phyloP scores from a whole-genome alignment of 1,140 invertebrate genomes.

The Heliconius hewitsoni region DNA sequence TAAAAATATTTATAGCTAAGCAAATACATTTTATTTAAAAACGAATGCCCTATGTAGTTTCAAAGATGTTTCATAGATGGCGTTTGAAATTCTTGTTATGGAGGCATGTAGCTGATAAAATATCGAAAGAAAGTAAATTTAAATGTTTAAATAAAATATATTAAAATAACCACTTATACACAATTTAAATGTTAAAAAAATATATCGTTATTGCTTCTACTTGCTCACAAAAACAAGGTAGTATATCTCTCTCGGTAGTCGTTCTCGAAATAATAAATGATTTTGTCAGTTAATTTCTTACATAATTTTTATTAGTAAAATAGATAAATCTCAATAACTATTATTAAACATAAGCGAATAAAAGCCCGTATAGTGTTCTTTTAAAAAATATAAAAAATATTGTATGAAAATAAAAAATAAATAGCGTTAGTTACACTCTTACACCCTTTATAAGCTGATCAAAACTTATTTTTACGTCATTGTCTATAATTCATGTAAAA shows the following conservation, averaged over 20 bases:
- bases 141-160: not conserved
- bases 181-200: too few relatives aligned
- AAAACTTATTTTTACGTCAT: constrained; percentile 40
- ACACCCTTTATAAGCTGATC: constrained; percentile 42
- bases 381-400: not conserved
- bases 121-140: not conserved
- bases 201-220: too few relatives aligned
- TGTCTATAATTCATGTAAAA: constrained; percentile 61
- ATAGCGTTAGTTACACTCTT: constrained; percentile 41
- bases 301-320: not conserved
- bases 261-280: too few relatives aligned
- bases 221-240: too few relatives aligned
- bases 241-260: too few relatives aligned
- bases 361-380: constrained; percentile 17
- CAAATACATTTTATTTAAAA: not conserved
- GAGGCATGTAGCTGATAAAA: not conserved
- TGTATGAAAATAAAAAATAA: constrained; percentile 30
- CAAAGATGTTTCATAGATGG: not conserved
- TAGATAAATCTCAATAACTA: constrained; percentile 14
- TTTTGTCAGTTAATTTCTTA: too few relatives aligned
- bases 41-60: not conserved
- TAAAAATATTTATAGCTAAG: not conserved
- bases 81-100: not conserved
- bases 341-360: not conserved
- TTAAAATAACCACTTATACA: too few relatives aligned